A percentile compares a stretch with the other conserved stretches of the same genome.
phyloP scores from a whole-genome alignment of 2,797 vertebrate species.

The Pelodytes ibericus region DNA sequence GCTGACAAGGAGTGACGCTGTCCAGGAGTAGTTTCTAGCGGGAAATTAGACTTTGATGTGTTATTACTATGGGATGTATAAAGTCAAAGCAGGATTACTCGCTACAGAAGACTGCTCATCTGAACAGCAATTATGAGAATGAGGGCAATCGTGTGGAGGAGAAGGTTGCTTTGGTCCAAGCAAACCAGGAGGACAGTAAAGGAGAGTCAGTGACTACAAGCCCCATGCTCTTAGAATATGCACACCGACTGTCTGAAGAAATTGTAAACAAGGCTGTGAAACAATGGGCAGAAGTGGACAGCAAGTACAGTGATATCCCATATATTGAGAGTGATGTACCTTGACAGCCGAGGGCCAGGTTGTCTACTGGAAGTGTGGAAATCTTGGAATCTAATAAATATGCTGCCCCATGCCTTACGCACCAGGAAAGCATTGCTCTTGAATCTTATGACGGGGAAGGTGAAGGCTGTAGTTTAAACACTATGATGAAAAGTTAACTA shows the following conservation, averaged over 20 bases:
- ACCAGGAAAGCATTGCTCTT: neutral
- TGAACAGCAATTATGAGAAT: constrained; percentile 62
- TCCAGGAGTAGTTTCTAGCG: constrained; percentile 9
- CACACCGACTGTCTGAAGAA: constrained; percentile 86
- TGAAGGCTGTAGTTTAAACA: neutral
- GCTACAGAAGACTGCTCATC: constrained; percentile 66
- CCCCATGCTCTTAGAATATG: constrained; percentile 80
- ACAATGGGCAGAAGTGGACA: constrained; percentile 89
- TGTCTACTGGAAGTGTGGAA: neutral
- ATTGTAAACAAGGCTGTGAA: constrained; percentile 87
- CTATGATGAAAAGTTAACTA: neutral
- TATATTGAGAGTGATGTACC: constrained; percentile 92
- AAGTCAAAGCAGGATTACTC: constrained; percentile 87
- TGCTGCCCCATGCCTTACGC: neutral
- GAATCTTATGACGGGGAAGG: neutral
- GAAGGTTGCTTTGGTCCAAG: constrained; percentile 63
- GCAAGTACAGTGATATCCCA: constrained; percentile 90
- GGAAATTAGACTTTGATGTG: constrained; percentile 60
- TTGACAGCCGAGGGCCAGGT: constrained; percentile 62
- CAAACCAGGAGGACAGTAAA: constrained; percentile 58
- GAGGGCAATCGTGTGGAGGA: constrained; percentile 65
- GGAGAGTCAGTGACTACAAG: constrained; percentile 60
- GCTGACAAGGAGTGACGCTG: constrained; percentile 26
- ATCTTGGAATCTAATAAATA: neutral
- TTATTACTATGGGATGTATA: constrained; percentile 89